Conservation (phyloP, 2,113 vertebrate genomes). For the Thunnus maccoyii region DNA sequence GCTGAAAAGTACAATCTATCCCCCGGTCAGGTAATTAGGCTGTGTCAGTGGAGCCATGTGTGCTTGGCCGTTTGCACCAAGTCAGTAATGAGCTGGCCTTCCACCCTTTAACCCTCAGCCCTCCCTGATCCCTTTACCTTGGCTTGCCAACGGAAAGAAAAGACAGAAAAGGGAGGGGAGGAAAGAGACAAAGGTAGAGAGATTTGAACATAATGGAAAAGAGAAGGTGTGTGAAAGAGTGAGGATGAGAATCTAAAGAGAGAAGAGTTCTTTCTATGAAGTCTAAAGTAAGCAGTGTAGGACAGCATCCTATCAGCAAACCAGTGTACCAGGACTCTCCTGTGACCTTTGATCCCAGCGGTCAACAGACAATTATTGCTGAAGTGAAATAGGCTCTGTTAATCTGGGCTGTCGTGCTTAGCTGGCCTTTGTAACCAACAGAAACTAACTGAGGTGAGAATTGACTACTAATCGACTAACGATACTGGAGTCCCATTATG, state of each 20-base stretch:
- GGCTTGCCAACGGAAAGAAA: slow-evolving; percentile 52
- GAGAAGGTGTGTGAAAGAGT: slow-evolving; percentile 13
- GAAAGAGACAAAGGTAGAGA: slow-evolving; percentile 15
- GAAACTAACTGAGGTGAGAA: slow-evolving; percentile 50
- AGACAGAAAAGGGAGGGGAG: slow-evolving; percentile 1
- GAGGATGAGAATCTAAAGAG: slow-evolving; percentile 6
- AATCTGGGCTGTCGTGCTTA: slow-evolving; percentile 68
- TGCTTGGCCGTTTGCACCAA: slow-evolving; percentile 60
- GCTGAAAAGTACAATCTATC: slow-evolving; percentile 70
- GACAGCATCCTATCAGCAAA: slow-evolving; percentile 40
- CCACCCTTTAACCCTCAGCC: slow-evolving; percentile 69
- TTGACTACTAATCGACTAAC: slow-evolving; percentile 17
- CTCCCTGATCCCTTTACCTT: slow-evolving; percentile 57
- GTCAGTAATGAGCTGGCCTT: slow-evolving; percentile 78
- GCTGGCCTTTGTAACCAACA: slow-evolving; percentile 45
- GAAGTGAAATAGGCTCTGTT: slow-evolving; percentile 65
- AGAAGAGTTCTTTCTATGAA: slow-evolving; percentile 42
- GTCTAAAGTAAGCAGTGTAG: slow-evolving; percentile 45
- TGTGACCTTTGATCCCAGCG: slow-evolving; percentile 68
- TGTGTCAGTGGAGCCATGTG: slow-evolving; percentile 69
- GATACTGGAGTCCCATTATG: background rate
- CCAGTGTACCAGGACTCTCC: slow-evolving; percentile 40
- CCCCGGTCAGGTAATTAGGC: slow-evolving; percentile 82
- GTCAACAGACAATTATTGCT: slow-evolving; percentile 68
- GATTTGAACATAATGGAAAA: slow-evolving; percentile 46